A percentile compares a stretch with the other conserved stretches of the same genome.
Evolutionary conservation across 2,797 vertebrate species (phyloP).

Genomic region (Sebastes steindachneri): DNA sequence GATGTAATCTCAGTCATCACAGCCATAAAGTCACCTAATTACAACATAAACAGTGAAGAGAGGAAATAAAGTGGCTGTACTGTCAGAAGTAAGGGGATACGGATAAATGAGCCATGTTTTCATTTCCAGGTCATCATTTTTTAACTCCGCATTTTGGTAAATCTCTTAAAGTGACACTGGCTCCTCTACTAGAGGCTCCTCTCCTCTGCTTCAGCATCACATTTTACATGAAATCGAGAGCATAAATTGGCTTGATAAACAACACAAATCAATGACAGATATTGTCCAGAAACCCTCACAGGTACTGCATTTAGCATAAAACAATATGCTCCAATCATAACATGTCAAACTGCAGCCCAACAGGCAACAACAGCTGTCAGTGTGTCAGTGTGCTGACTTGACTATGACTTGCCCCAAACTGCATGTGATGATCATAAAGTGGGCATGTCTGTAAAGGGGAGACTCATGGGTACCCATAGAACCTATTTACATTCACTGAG

Average conservation of each 20-base stretch:
- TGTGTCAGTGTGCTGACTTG: no score
- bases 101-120: slow-evolving; percentile 5
- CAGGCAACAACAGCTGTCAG: no score
- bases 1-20: slow-evolving; percentile 58
- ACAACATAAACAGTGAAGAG: slow-evolving; percentile 56
- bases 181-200: neutral
- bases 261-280: no score
- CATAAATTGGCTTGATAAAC: neutral
- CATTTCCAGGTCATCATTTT: slow-evolving; percentile 16
- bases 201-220: neutral
- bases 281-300: no score
- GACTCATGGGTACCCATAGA: no score
- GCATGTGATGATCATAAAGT: no score
- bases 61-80: slow-evolving; percentile 13
- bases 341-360: no score
- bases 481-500: no score
- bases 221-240: neutral
- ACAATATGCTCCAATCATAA: no score
- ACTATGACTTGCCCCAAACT: no score
- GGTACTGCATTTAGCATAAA: no score
- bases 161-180: neutral
- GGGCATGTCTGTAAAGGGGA: no score
- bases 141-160: slow-evolving; percentile 1
- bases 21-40: slow-evolving; percentile 61
- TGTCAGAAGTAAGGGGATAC: slow-evolving; percentile 28